Conservation (phyloP, 2,888 invertebrate species). For the Hybos culiciformis region DNA sequence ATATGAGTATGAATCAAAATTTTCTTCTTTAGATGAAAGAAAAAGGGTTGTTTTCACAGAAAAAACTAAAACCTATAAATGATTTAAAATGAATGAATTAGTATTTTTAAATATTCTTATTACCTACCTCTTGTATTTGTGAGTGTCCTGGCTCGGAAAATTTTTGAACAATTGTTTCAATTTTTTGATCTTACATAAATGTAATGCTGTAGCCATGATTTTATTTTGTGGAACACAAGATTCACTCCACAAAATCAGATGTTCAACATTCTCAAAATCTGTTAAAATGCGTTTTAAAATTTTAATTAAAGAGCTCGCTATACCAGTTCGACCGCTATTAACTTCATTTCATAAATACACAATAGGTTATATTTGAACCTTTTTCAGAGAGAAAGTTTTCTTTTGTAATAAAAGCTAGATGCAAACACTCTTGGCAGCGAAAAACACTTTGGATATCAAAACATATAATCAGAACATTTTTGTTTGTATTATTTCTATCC, state of each 20-base stretch:
- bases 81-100: no score
- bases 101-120: no score
- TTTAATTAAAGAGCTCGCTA: constrained; percentile 11
- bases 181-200: neutral
- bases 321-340: constrained; percentile 6
- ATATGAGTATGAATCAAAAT: no score
- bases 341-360: constrained; percentile 8
- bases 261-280: constrained; percentile 5
- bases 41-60: no score
- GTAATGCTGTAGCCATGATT: neutral
- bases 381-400: neutral
- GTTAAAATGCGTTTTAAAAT: constrained; percentile 7
- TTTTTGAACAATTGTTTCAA: neutral
- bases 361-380: neutral
- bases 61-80: no score
- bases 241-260: constrained; percentile 13
- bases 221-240: constrained; percentile 6
- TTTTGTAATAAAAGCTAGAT: neutral
- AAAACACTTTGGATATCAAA: neutral
- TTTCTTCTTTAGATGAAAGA: no score
- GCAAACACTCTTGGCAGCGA: neutral
- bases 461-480: neutral
- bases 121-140: neutral
- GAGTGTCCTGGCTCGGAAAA: neutral
- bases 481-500: neutral